Base-by-base conservation (phyloP, 2,888 invertebrate genomes). In the Aleiodes alternator region DNA sequence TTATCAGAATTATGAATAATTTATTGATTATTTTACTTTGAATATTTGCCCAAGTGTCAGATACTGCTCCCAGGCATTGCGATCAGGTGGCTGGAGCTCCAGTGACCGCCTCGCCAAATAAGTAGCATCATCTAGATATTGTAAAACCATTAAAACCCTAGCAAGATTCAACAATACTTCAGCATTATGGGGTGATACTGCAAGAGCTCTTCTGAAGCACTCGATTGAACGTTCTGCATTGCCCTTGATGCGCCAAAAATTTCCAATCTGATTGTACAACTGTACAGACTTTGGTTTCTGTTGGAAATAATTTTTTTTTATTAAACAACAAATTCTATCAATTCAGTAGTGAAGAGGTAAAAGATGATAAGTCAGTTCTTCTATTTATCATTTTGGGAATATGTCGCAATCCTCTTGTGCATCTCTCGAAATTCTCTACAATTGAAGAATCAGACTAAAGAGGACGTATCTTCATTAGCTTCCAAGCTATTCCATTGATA, bases 1-100 rank as follows among this genome's bases (percentile, higher is more conserved):
- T 57, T 0, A 4, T 11, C n/a, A 6, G 53, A n/a, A 31, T 38
- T 7, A 14, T 6, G 14, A n/a, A 56, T n/a, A 31, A 43, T 14
- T 50, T 29, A 23, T 23, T 11, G 56, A 34, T 34, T 59, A 23
- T 38, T 69, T 69, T 77, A 90, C 90, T 90, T 96, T 96, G 87
- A 96, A 95, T 88, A 97, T 97, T 90, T 97, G 96, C 6, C 97
- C 97, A 72, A 97, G 92, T 6, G 96, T 96, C 88, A 96, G 96
- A 90, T 97, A 96, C 90, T 97, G 97, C 86, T 96, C 95, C 97
- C 96, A 97, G 2, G 96, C 95, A 86, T 95, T 95, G 85, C 95
- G 94, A 86, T 96, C 96, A 0, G 95, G 94, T 38, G 96, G 94
- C 87, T 96, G 96, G 75, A 96, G 94, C 85, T 96, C 96, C 55